Evolutionary conservation across 2,888 invertebrate genomes (phyloP), one percentile per base, ranked within the genome.

Genomic region (Trimorus sp.): DNA sequence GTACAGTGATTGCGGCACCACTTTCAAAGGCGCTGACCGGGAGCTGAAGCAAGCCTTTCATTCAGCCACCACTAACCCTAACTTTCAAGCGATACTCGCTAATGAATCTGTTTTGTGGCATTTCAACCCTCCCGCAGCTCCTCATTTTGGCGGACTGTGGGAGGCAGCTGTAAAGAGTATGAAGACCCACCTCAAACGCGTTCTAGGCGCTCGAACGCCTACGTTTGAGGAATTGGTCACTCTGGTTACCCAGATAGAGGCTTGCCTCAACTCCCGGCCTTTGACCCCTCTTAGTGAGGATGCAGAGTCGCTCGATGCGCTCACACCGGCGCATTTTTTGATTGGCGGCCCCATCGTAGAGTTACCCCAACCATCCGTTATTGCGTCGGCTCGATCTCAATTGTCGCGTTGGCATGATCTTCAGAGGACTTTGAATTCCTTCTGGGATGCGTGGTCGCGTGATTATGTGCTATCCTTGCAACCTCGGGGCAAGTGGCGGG

Each of bases 391-490:
- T 15, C 7, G 4, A 26, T 16, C 15, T 26, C 2, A 5, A 5
- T 26, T 56, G 1, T 36, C 56, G 1, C 56, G 36, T 1, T 53
- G 53, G 53, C 53, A 53, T 16, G 16, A 16, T 16, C 14, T 8
- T 3, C 53, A 11, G 4, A 5, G 6, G 5, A 7, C 16, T 8
- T 5, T 53, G 2, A 16, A 53, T 6, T 7, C 7, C 4, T 53
- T 53, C 11, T 53, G 53, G 53, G 6, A 7, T 4, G 7, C 16
- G 6, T 53, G 53, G 53, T 5, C 53, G 6, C 15, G 26, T 12
- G 75, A 68, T 26, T 75, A 75, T 59, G 36, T 75, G 1, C 16
- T n/a, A 11, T 75, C 75, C 0, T 9, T 66, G 1, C 68, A 75
- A 16, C 51, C 58, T 0, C 40, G 68, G 0, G 38, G 14, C 9